These are phyloP conservation scores for Ridgeia piscesae DNA, from an alignment of 1,140 invertebrate species.

Conservation along the genomic window DNA sequence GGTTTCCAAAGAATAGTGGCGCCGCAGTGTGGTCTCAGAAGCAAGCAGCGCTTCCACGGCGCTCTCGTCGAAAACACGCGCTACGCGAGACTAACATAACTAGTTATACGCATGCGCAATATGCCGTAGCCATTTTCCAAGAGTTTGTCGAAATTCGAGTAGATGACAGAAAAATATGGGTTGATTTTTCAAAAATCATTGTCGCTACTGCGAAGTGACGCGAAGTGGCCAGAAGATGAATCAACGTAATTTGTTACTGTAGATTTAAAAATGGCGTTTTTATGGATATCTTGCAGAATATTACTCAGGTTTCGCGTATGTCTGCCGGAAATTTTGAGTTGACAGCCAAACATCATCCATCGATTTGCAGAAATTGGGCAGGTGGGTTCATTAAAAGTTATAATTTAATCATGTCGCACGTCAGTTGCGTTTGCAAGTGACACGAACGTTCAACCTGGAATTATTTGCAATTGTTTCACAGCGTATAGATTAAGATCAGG, in stretches of 20 bases:
- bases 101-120: neutral
- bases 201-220: neutral
- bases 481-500: neutral
- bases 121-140: conserved; percentile 4
- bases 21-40: neutral
- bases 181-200: neutral
- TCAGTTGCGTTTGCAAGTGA: neutral
- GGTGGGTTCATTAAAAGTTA: conserved; percentile 5
- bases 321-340: neutral
- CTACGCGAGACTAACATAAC: neutral
- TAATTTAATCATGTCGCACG: neutral
- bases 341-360: conserved; percentile 4
- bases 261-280: conserved; percentile 1
- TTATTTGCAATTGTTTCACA: neutral
- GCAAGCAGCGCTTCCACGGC: neutral
- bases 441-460: neutral
- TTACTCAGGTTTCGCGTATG: neutral
- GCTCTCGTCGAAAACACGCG: neutral
- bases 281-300: conserved; percentile 1
- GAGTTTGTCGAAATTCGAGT: conserved; percentile 5
- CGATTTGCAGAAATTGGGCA: neutral
- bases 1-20: neutral
- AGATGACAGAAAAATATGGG: conserved; percentile 5
- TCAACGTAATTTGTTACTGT: neutral
- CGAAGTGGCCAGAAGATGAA: neutral